Evolutionary conservation across 2,888 invertebrate genomes (phyloP), one percentile per base, ranked within the genome.

Genomic region (Orthosia incerta): DNA sequence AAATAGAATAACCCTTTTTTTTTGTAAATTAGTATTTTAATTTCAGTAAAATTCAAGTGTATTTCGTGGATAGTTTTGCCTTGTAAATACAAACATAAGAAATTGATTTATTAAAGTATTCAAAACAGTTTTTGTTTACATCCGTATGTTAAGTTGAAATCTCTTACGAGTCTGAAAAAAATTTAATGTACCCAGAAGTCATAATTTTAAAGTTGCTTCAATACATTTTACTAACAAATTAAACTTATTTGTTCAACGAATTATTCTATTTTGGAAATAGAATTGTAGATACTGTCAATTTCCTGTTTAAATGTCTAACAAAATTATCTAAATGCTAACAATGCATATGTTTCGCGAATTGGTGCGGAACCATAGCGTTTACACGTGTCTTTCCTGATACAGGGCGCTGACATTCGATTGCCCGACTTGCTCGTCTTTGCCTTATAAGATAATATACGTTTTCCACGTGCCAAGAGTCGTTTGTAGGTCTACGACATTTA

Each of bases 341-440:
- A 39, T 39, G 9, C 1, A 9, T 39, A 39, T 39, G 9, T 64
- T 53, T 61, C 4, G 16, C 39, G 13, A 53, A 53, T 69, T 65
- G 7, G 12, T 55, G 55, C 75, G 72, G 67, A 66, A 57, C 57
- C 57, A 23, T 51, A 63, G 26, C 62, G 45, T 46, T 67, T 80
- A 74, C 83, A 80, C 80, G 80, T 80, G 77, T 60, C 63, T 53
- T 53, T 26, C 11, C 16, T 56, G 31, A 18, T 48, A 18, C 46
- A 62, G 69, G 78, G 55, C 83, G 71, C 56, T 83, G 71, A 80
- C 78, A 83, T 68, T 70, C 50, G 26, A 48, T 64, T 67, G 67
- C 57, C 50, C 51, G 48, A 9, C 20, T 50, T 67, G 59, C 62
- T 46, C 39, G 51, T 55, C n/a, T 71, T 63, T 56, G 51, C 31